Base-by-base conservation (phyloP, 2,113 vertebrate genomes). In the Upupa epops region DNA sequence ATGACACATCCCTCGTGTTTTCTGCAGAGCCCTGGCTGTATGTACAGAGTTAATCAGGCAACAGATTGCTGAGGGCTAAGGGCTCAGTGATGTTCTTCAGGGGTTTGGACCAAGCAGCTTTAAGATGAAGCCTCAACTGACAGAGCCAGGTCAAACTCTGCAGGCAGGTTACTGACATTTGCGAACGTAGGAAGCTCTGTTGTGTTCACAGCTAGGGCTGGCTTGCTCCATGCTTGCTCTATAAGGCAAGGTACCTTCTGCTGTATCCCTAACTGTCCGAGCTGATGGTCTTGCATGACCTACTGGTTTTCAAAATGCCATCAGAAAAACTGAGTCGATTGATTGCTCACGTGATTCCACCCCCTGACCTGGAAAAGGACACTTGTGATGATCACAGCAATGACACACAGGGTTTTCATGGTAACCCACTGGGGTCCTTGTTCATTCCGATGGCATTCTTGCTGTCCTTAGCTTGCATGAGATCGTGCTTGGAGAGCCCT, bases 161-260 rank as follows among this genome's bases (percentile, higher is more conserved):
- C 2, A 3, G 69, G 60, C 56, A 68, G 32, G n/a, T 83, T 68
- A 36, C 45, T 78, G 82, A 55, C 83, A 66, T 68, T 93, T 59
- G 49, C 66, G 46, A 36, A 4, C 42, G 86, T 37, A 28, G 48
- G 65, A 78, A 88, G 73, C 14, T 2, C 31, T 28, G 25, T 81
- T 71, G 49, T 68, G 49, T 55, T 90, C 48, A 34, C 56, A 88
- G 80, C 73, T 73, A 86, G 80, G 61, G 55, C 42, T 76, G 10
- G 0, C 65, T 75, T 21, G 24, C 40, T 72, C n/a, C 69, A 2
- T 18, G 54, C 72, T 55, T 60, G 65, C 66, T 48, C 42, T 79
- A 15, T 19, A 22, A 63, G 74, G 32, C 51, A 28, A 71, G 80
- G 20, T 58, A 63, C 77, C 84, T 81, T 86, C 75, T 80, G 3